A percentile compares a stretch with the other conserved stretches of the same genome.
Evolutionary conservation across 2,888 invertebrate species (phyloP).

Genomic region (Volucella zonaria): DNA sequence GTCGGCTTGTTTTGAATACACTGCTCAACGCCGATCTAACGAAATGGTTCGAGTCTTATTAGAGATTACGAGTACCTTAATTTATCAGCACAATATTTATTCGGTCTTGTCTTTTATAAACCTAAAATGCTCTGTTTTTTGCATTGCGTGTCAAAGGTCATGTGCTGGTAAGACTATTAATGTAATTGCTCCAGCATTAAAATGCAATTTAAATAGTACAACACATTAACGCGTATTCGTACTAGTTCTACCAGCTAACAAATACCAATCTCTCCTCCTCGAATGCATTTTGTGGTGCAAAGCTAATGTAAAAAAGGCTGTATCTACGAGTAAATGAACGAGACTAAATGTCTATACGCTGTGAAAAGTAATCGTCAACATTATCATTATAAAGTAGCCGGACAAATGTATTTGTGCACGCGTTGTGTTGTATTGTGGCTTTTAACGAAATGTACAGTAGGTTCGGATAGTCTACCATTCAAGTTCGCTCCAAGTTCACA

Average conservation of each 20-base stretch:
- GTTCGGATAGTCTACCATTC: neutral
- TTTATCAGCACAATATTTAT: too few relatives aligned
- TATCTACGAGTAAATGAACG: neutral
- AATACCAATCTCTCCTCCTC: neutral
- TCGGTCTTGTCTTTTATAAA: too few relatives aligned
- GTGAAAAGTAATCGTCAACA: conserved; percentile 49
- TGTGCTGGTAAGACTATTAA: neutral
- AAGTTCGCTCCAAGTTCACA: too few relatives aligned
- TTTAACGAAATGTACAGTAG: neutral
- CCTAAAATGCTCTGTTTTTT: too few relatives aligned
- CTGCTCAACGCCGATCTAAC: too few relatives aligned
- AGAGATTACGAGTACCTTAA: too few relatives aligned
- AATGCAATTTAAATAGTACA: conserved; percentile 61
- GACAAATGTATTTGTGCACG: conserved; percentile 11
- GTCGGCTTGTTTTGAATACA: too few relatives aligned
- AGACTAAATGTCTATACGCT: conserved; percentile 1
- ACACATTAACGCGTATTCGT: neutral
- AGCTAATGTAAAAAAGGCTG: neutral
- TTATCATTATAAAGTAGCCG: conserved; percentile 45
- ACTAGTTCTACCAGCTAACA: conserved; percentile 15
- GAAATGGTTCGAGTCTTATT: too few relatives aligned
- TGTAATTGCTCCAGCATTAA: conserved; percentile 59
- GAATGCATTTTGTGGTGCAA: neutral
- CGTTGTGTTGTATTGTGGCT: conserved; percentile 8
- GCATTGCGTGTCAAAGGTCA: too few relatives aligned